Evolutionary conservation across 2,888 invertebrate species (phyloP), one percentile per base, ranked within the genome.

Genomic region (Mantis religiosa): DNA sequence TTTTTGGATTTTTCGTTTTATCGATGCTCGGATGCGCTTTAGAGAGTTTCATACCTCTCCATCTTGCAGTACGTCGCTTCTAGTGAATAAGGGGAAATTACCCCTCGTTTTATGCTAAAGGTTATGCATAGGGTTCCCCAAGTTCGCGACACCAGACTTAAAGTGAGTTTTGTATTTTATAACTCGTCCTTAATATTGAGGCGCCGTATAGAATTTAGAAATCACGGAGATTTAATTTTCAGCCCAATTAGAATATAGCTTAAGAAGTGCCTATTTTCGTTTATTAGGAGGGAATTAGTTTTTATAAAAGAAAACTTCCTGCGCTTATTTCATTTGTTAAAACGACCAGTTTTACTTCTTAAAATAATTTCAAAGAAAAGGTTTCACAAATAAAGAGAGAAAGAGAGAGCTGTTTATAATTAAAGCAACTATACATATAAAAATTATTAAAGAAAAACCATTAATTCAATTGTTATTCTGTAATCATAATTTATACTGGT

Each of bases 1-100:
- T 86, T 86, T 86, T 81, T 86, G 86, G 86, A 86, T 86, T 86
- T 86, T 81, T 86, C 86, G 86, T 81, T 86, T 86, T 86, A 86
- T 54, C 86, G 25, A 28, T 30, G 41, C 86, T 86, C 81, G 71
- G 86, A 28, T 81, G 81, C 28, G 27, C 30, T 54, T 20, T 27
- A 12, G 28, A 86, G 86, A n/a, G 86, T 25, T 41, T 12, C 41
- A 41, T 71, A 71, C 20, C 54, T 30, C 86, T 86, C 71, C 71
- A 85, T 47, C 71, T 86, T 86, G 81, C 86, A 28, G 28, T 41
- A 54, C 30, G 86, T 28, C 86, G 41, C 86, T 54, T 28, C 54
- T 71, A 71, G 54, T 71, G 54, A 71, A 71, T 71, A 71, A 71
- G 54, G 54, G 54, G 20, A 71, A 71, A 71, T 71, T 71, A 71